A percentile compares a stretch with the other conserved stretches of the same genome.
These are phyloP conservation scores for Saccostrea cuccullata DNA, from an alignment of 1,140 invertebrate genomes.

Conservation along the genomic window DNA sequence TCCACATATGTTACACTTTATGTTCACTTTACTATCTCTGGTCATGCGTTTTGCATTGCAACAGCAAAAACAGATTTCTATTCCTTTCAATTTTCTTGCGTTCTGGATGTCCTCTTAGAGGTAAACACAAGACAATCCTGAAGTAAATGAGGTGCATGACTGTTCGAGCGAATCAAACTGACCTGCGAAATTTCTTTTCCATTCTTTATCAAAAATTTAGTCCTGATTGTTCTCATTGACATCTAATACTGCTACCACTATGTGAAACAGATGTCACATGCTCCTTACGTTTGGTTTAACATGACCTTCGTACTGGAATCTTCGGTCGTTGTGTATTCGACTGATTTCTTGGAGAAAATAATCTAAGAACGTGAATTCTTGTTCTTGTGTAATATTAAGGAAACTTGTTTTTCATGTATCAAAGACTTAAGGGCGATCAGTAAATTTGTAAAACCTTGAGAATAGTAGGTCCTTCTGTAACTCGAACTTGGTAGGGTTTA, in stretches of 20 bases:
- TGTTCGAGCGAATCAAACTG: background rate
- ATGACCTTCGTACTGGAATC: slow-evolving; percentile 38
- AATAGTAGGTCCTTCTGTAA: slow-evolving; percentile 29
- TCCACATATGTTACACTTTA: slow-evolving; percentile 27
- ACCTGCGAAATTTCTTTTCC: too few species aligned
- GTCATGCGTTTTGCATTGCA: slow-evolving; percentile 36
- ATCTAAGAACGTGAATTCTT: slow-evolving; percentile 43
- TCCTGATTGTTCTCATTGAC: background rate
- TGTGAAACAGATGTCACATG: too few species aligned
- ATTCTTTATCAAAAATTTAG: background rate
- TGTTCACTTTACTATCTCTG: slow-evolving; percentile 13
- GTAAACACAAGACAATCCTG: slow-evolving; percentile 37
- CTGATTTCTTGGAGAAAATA: slow-evolving; percentile 28
- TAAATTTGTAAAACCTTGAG: background rate
- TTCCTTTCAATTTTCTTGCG: slow-evolving; percentile 36
- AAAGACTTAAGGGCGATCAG: background rate
- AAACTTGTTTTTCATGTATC: slow-evolving; percentile 18
- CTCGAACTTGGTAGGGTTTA: background rate
- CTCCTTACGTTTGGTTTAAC: slow-evolving; percentile 18
- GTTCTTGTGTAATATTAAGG: slow-evolving; percentile 32
- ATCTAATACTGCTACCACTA: background rate
- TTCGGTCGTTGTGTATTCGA: slow-evolving; percentile 25
- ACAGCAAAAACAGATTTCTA: slow-evolving; percentile 46
- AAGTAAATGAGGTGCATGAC: slow-evolving; percentile 28
- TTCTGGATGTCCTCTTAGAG: background rate